Evolutionary conservation across 2,888 invertebrate genomes (phyloP).

Genomic region (Cremastinae sp.): DNA sequence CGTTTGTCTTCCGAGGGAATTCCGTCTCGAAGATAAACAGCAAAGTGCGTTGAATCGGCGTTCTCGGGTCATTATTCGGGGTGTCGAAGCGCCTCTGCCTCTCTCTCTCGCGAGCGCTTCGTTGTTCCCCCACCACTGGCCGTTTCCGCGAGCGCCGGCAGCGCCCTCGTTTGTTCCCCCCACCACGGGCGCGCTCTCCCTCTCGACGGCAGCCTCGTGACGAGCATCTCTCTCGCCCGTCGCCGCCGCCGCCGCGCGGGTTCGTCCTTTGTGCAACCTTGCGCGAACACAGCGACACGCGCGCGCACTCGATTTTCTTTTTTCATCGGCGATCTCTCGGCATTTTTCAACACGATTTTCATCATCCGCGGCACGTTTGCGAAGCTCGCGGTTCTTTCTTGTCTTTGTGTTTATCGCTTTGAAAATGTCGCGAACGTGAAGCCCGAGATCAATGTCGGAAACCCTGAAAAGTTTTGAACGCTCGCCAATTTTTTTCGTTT

Average conservation of each 20-base stretch:
- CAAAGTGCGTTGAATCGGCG: constrained; percentile 60
- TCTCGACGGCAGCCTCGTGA: constrained; percentile 43
- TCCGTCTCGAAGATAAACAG: constrained; percentile 55
- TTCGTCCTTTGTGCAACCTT: constrained; percentile 67
- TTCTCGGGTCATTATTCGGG: constrained; percentile 61
- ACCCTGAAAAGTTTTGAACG: constrained; percentile 55
- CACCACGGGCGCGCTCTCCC: constrained; percentile 3
- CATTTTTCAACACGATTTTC: too few relatives aligned
- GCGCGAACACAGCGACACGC: constrained; percentile 53
- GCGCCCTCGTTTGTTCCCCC: constrained; percentile 17
- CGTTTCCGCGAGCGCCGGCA: constrained; percentile 35
- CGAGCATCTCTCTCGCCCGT: constrained; percentile 58
- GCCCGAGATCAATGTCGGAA: constrained; percentile 38
- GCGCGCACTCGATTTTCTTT: constrained; percentile 24
- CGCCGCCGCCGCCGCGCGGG: constrained; percentile 57
- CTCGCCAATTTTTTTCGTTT: constrained; percentile 57
- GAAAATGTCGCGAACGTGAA: too few relatives aligned
- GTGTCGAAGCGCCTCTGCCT: constrained; percentile 33
- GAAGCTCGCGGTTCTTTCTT: too few relatives aligned
- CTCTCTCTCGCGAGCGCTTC: constrained; percentile 30
- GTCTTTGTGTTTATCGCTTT: too few relatives aligned
- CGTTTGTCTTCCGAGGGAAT: constrained; percentile 49
- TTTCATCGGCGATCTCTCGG: constrained; percentile 42
- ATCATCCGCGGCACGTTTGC: too few relatives aligned
- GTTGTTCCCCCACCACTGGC: constrained; percentile 31